Evolutionary conservation across 2,113 vertebrate species (phyloP).

Genomic region (Pelvicachromis taeniatus): DNA sequence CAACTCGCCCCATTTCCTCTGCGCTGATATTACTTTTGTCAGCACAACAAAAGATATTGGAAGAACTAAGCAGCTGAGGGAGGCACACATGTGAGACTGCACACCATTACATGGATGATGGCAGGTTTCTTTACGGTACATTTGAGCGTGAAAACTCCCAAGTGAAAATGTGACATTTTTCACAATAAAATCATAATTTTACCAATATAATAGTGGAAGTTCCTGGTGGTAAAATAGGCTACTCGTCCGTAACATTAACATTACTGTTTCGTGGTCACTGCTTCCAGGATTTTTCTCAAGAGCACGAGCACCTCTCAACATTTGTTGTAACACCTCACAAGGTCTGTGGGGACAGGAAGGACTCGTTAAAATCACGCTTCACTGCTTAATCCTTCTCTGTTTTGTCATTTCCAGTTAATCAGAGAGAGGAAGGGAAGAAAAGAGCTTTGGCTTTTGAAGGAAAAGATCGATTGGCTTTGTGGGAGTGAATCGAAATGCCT

Average conservation of each 20-base stretch:
- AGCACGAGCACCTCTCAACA: not conserved
- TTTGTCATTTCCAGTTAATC: conserved; percentile 56
- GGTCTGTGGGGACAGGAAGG: conserved; percentile 26
- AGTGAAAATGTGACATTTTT: not conserved
- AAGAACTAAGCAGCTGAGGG: not conserved
- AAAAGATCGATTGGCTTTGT: conserved; percentile 9
- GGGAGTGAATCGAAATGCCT: not conserved
- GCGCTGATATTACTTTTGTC: not conserved
- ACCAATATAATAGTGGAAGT: not conserved
- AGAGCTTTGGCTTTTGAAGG: not conserved
- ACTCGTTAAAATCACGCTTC: conserved; percentile 66
- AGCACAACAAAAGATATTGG: not conserved
- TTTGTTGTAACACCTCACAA: conserved; percentile 19
- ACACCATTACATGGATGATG: not conserved
- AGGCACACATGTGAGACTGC: not conserved
- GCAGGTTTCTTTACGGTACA: not conserved
- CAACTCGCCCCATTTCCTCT: not conserved
- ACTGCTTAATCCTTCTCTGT: conserved; percentile 49
- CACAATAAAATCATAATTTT: not conserved
- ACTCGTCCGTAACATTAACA: not conserved
- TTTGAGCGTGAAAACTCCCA: not conserved
- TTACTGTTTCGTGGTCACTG: not conserved
- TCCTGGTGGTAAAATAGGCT: not conserved
- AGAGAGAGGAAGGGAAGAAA: not conserved
- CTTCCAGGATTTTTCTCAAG: not conserved